Percentiles rank a stretch among this genome's conserved stretches.
Conservation (phyloP, 2,888 invertebrate species). For the Alitta virens region DNA sequence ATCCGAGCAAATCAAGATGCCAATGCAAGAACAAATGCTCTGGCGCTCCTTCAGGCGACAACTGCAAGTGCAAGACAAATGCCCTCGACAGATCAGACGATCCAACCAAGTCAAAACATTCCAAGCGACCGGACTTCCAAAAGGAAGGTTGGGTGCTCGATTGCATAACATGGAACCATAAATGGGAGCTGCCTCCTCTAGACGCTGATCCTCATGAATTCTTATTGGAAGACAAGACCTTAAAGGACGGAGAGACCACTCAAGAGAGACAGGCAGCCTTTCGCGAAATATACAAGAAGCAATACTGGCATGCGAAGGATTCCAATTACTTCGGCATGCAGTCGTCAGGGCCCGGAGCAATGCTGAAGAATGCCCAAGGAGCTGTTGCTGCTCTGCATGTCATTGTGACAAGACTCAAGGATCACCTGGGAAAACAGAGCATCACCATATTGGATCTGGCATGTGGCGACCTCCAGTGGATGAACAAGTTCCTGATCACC, state of each 20-base stretch:
- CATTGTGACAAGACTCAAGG: conserved; percentile 6
- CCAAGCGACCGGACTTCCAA: conserved; percentile 3
- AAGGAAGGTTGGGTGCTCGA: conserved; percentile 21
- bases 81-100: neutral
- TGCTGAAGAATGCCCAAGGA: conserved; percentile 12
- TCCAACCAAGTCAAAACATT: neutral
- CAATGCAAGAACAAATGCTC: conserved; percentile 9
- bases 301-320: conserved; percentile 21
- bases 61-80: neutral
- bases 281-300: conserved; percentile 15
- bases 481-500: conserved; percentile 16
- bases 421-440: conserved; percentile 5
- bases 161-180: conserved; percentile 24
- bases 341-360: conserved; percentile 12
- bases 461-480: conserved; percentile 18
- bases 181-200: conserved; percentile 17
- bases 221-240: conserved; percentile 1
- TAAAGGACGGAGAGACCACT: conserved; percentile 6
- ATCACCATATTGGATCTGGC: conserved; percentile 11
- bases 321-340: conserved; percentile 17
- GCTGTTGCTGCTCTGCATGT: conserved; percentile 12
- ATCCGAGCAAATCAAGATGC: conserved; percentile 4
- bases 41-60: neutral
- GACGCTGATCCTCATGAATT: conserved; percentile 18
- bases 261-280: conserved; percentile 11